phyloP scores from a whole-genome alignment of 2,888 invertebrate species.

The Nomada hirtipes region DNA sequence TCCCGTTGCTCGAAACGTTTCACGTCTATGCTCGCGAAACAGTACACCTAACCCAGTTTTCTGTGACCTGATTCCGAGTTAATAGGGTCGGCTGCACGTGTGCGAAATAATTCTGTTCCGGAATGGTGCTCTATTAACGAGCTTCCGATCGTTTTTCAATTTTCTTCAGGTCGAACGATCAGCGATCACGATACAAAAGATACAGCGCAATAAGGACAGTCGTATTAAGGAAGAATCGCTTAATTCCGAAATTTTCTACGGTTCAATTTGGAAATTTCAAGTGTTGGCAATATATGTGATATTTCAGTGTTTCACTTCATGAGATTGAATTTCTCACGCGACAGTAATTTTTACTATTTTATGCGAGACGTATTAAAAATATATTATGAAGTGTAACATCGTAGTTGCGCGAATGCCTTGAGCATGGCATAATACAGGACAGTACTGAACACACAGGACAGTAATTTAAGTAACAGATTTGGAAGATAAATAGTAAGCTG shows the following conservation, averaged over 20 bases:
- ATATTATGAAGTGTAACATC: no score
- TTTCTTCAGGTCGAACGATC: constrained; percentile 21
- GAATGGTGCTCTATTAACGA: constrained; percentile 43
- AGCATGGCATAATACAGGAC: no score
- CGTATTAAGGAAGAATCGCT: not conserved
- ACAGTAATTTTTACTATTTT: no score
- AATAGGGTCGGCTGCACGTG: constrained; percentile 46
- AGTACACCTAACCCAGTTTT: constrained; percentile 48
- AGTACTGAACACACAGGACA: no score
- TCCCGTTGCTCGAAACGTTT: constrained; percentile 35
- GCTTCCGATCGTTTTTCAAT: constrained; percentile 36
- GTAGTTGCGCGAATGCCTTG: no score
- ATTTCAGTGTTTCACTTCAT: no score
- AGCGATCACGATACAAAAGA: not conserved
- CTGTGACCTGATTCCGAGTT: constrained; percentile 43
- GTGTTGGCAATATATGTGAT: no score
- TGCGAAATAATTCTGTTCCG: constrained; percentile 51
- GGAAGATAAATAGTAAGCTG: no score
- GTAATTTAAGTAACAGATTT: no score
- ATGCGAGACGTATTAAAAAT: no score
- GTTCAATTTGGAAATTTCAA: no score
- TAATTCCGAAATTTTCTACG: not conserved
- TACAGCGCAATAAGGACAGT: not conserved
- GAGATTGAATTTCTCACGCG: no score
- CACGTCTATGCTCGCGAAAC: constrained; percentile 32